These are phyloP conservation scores for Branchinecta lynchi DNA, from an alignment of 1,140 invertebrate genomes.

Conservation along the genomic window DNA sequence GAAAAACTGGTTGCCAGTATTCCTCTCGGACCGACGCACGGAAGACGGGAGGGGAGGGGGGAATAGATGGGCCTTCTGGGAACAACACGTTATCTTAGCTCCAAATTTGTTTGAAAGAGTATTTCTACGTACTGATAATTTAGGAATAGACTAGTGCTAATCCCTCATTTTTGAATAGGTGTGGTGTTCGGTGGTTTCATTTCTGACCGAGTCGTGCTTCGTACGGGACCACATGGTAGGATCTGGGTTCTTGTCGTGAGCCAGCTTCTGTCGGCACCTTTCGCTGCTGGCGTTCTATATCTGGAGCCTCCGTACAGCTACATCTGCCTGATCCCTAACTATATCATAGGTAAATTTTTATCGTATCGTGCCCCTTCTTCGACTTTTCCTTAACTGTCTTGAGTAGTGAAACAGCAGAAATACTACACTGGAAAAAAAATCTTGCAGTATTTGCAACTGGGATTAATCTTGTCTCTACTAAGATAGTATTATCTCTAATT, in stretches of 20 bases:
- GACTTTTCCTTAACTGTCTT: background rate
- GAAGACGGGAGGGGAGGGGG: too few species aligned
- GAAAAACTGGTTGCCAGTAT: too few species aligned
- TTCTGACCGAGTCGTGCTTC: slow-evolving; percentile 34
- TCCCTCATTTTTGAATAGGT: slow-evolving; percentile 17
- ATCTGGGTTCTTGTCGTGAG: slow-evolving; percentile 34
- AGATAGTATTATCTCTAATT: too few species aligned
- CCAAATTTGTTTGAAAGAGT: too few species aligned
- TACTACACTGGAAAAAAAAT: too few species aligned
- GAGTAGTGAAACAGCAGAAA: background rate
- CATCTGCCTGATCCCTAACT: slow-evolving; percentile 25
- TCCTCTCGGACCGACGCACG: too few species aligned
- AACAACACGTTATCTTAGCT: too few species aligned
- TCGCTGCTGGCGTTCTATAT: slow-evolving; percentile 35
- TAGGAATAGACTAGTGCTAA: slow-evolving; percentile 12
- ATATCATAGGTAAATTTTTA: slow-evolving; percentile 25
- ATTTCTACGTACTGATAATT: too few species aligned
- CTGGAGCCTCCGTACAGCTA: slow-evolving; percentile 32
- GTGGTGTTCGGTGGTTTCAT: slow-evolving; percentile 34
- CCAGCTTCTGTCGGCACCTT: slow-evolving; percentile 36
- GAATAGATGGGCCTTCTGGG: too few species aligned
- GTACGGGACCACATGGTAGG: slow-evolving; percentile 31
- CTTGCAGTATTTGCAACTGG: too few species aligned
- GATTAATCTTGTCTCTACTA: too few species aligned
- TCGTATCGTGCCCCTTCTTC: background rate